phyloP scores from a whole-genome alignment of 30 jellyfish, hydroid and myxozoan genomes.

The Calvadosia cruxmelitensis region DNA sequence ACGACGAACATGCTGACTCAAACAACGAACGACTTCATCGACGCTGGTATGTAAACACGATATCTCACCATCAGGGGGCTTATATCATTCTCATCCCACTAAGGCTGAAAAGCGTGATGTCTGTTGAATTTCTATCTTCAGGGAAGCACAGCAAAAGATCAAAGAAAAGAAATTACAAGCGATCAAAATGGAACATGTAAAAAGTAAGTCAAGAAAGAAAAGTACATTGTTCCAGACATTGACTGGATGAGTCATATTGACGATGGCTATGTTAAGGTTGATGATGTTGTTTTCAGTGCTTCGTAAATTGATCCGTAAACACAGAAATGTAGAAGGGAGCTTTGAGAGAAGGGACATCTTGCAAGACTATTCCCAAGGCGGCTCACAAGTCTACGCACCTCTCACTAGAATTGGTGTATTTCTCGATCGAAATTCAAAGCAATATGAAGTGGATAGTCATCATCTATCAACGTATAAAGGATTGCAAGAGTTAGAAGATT shows the following conservation, averaged over 20 bases:
- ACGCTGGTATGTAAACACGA: slow-evolving; percentile 25
- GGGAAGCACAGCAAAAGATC: slow-evolving; percentile 52
- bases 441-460: slow-evolving; percentile 64
- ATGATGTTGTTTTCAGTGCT: slow-evolving; percentile 30
- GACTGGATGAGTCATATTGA: background rate
- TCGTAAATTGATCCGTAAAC: slow-evolving; percentile 64
- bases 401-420: slow-evolving; percentile 94
- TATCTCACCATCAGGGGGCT: background rate
- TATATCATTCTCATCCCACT: too few species aligned
- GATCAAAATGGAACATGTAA: slow-evolving; percentile 67
- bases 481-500: slow-evolving; percentile 73
- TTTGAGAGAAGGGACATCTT: slow-evolving; percentile 72
- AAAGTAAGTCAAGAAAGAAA: slow-evolving; percentile 28
- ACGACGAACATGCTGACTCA: slow-evolving; percentile 53
- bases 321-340: slow-evolving; percentile 66
- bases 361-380: slow-evolving; percentile 72
- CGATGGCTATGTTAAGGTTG: background rate
- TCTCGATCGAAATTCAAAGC: slow-evolving; percentile 79
- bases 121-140: background rate
- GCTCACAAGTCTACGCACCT: slow-evolving; percentile 89
- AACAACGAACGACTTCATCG: slow-evolving; percentile 74
- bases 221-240: background rate
- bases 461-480: slow-evolving; percentile 91
- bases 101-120: too few species aligned
- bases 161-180: slow-evolving; percentile 65